phyloP scores from a whole-genome alignment of 2,113 vertebrate genomes.

The Rhynchomys soricoides region DNA sequence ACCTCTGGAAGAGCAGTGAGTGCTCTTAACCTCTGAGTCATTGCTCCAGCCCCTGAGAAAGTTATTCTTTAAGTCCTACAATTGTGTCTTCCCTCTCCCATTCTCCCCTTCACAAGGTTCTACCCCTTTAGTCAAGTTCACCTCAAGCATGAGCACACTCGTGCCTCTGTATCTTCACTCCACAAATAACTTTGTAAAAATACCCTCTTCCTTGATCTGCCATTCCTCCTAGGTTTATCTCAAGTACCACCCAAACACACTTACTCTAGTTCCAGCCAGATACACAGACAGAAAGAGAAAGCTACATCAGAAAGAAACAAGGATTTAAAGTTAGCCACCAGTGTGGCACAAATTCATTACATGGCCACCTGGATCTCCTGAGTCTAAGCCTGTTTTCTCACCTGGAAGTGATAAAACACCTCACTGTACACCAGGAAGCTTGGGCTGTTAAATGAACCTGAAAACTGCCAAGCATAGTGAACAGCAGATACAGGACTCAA shows the following conservation, averaged over 20 bases:
- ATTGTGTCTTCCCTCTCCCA: not conserved
- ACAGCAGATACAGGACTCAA: not conserved
- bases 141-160: not conserved
- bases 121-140: not conserved
- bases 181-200: constrained; percentile 4
- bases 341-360: not conserved
- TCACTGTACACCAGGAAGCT: not conserved
- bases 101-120: not conserved
- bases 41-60: too few relatives aligned
- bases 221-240: constrained; percentile 31
- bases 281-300: not conserved
- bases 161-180: not conserved
- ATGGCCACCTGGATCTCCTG: not conserved
- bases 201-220: not conserved
- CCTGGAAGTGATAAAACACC: constrained; percentile 15
- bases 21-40: too few relatives aligned
- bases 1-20: too few relatives aligned
- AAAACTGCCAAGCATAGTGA: constrained; percentile 17
- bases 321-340: not conserved
- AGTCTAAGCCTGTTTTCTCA: not conserved
- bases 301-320: not conserved
- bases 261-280: not conserved
- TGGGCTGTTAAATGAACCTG: constrained; percentile 25
- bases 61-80: not conserved
- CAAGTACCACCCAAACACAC: not conserved